Base-by-base conservation (phyloP, 2,797 vertebrate species). In the Fundulus diaphanus region DNA sequence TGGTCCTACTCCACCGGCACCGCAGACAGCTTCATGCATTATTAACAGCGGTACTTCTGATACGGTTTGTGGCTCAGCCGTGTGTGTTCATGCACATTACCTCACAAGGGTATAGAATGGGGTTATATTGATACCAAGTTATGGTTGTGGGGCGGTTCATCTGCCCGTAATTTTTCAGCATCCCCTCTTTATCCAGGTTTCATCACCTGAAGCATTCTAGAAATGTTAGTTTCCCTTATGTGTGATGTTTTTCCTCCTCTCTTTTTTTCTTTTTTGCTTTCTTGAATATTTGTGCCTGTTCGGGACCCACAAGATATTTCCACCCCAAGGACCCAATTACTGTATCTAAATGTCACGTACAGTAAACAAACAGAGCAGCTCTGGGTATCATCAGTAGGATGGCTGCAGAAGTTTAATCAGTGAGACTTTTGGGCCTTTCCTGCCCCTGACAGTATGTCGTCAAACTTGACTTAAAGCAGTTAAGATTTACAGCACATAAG, bases 21-120 rank as follows among this genome's bases (percentile, higher is more conserved):
- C 77, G 44, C 85, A 85, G 87, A 88, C 82, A 70, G 75, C 29
- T 70, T 91, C 88, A 90, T 94, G 83, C 84, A 93, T 95, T 92
- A 94, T 94, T 94, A 82, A 93, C 82, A 24, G 72, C 72, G 68
- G 52, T 73, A 46, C 89, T 86, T 89, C 81, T 80, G 67, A 83
- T 88, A 82, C 85, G 69, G 76, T 84, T 81, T 78, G 80, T 76
- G 65, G 77, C 76, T 84, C 8, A 5, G 59, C 59, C 46, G 66
- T 81, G 81, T 68, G 65, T 48, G 48, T 27, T 81, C 77, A 40
- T 63, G 52, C 66, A 76, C 68, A 72, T 66, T 27, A 66, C 24
- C 24, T 42, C 63, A n/a, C 35, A 42, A n/a, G 63, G 63, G 3
- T n/a, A 42, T 42, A 42, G 42, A 66, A n/a, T 42, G 0, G 22